Conservation (phyloP, 1,140 invertebrate species). For the Plectrocnemia conspersa region DNA sequence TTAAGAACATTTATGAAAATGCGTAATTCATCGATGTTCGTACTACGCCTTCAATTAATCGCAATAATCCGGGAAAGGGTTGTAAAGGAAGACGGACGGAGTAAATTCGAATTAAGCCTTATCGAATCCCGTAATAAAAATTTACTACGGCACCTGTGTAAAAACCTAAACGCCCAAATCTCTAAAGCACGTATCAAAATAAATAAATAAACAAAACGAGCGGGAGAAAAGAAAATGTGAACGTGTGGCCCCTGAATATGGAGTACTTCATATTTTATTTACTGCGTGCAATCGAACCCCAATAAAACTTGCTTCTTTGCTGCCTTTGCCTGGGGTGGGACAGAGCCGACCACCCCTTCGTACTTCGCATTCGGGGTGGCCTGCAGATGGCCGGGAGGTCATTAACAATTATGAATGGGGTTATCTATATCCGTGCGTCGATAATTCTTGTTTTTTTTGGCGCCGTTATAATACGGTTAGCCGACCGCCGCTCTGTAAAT, state of each 20-base stretch:
- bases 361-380: neutral
- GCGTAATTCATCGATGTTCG: no score
- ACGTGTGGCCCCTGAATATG: conserved; percentile 40
- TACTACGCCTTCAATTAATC: no score
- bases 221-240: conserved; percentile 44
- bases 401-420: conserved; percentile 36
- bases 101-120: no score
- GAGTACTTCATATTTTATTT: conserved; percentile 52
- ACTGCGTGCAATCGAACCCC: conserved; percentile 52
- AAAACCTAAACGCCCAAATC: neutral
- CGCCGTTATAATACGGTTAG: conserved; percentile 28
- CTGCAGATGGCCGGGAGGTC: conserved; percentile 30
- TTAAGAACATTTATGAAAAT: no score
- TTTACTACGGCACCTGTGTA: neutral
- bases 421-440: conserved; percentile 23
- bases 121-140: no score
- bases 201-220: conserved; percentile 11
- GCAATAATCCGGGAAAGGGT: no score
- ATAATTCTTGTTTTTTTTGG: conserved; percentile 26
- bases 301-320: conserved; percentile 45
- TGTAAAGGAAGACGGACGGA: no score
- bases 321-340: conserved; percentile 40
- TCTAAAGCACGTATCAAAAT: conserved; percentile 1
- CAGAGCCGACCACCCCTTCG: conserved; percentile 25
- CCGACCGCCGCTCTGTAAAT: conserved; percentile 24